Conservation (phyloP, 2,797 vertebrate genomes). For the Eulemur albifrons region DNA sequence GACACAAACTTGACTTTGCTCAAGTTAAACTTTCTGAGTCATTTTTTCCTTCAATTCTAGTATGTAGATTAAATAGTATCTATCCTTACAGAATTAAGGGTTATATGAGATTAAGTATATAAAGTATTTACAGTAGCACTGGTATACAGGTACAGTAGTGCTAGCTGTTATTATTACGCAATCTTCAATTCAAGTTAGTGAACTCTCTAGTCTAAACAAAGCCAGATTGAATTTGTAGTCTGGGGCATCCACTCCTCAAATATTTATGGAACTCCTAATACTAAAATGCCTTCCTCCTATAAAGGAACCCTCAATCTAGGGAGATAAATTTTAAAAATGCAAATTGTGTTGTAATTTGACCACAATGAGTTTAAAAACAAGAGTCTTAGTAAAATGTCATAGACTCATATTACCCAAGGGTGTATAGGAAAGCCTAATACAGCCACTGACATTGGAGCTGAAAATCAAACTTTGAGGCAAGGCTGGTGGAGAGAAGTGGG, state of each 20-base stretch:
- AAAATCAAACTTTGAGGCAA: background rate
- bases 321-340: background rate
- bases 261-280: background rate
- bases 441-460: background rate
- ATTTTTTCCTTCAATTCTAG: background rate
- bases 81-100: background rate
- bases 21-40: background rate
- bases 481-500: background rate
- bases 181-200: background rate
- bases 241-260: background rate
- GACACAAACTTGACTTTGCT: background rate
- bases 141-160: background rate
- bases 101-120: background rate
- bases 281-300: background rate
- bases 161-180: background rate
- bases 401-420: background rate
- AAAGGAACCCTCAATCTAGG: background rate
- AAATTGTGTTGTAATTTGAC: background rate
- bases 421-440: background rate
- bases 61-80: background rate
- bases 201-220: background rate
- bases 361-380: background rate
- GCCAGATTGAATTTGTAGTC: background rate
- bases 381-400: background rate
- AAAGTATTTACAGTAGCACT: background rate